Percentiles rank a stretch among this genome's conserved stretches.
Conservation (phyloP, 2,797 vertebrate species). For the Typhlichthys subterraneus region DNA sequence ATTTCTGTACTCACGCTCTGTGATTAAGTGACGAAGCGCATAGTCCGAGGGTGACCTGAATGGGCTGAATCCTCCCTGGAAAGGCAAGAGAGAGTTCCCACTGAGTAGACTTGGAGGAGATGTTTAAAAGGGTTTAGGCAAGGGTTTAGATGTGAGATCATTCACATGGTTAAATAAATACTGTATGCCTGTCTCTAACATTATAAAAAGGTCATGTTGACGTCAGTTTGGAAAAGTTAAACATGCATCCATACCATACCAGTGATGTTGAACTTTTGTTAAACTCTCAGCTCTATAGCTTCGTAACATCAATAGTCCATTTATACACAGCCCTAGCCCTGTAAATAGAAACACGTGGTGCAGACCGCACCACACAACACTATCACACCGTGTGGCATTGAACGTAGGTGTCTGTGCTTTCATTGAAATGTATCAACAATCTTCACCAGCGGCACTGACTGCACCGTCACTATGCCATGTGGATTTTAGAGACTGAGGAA, state of each 20-base stretch:
- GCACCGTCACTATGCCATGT: too few relatives aligned
- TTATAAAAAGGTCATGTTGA: neutral
- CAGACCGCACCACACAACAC: too few relatives aligned
- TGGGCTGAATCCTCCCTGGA: slow-evolving; percentile 31
- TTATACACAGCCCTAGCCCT: too few relatives aligned
- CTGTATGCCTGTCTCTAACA: slow-evolving; percentile 7
- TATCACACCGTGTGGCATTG: too few relatives aligned
- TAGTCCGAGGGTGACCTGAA: slow-evolving; percentile 31
- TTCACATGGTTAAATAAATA: slow-evolving; percentile 11
- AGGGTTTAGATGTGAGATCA: slow-evolving; percentile 12
- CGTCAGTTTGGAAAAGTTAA: neutral
- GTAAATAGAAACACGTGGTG: too few relatives aligned
- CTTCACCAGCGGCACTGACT: too few relatives aligned
- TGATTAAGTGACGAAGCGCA: slow-evolving; percentile 39
- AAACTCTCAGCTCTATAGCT: too few relatives aligned
- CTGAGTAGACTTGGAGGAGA: slow-evolving; percentile 31
- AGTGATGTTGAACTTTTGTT: neutral
- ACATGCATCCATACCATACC: neutral
- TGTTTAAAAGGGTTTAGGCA: slow-evolving; percentile 29
- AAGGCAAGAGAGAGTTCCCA: slow-evolving; percentile 44
- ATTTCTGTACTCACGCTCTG: slow-evolving; percentile 31
- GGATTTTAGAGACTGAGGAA: too few relatives aligned
- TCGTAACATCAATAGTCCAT: too few relatives aligned
- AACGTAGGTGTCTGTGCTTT: too few relatives aligned
- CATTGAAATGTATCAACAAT: too few relatives aligned